Conservation (phyloP, 2,113 vertebrate genomes). For the Sebastes schlegelii region DNA sequence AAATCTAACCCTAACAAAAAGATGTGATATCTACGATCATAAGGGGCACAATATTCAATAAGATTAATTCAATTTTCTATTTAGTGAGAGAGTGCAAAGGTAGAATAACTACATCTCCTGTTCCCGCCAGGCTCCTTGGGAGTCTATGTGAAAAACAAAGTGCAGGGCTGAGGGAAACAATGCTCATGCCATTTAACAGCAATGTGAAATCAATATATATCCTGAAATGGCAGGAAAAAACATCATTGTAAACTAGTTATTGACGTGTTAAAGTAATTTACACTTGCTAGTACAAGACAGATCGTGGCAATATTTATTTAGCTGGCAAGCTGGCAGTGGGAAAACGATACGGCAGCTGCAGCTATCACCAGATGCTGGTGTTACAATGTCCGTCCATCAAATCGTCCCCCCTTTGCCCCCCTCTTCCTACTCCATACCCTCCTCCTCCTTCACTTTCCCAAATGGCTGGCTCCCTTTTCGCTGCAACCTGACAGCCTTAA, state of each 20-base stretch:
- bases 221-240: constrained; percentile 81
- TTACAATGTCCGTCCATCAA: constrained; percentile 85
- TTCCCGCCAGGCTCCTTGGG: constrained; percentile 45
- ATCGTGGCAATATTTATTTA: constrained; percentile 87
- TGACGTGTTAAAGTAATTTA: constrained; percentile 87
- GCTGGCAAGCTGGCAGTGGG: constrained; percentile 82
- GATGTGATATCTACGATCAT: background rate
- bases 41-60: background rate
- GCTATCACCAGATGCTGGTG: constrained; percentile 85
- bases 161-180: constrained; percentile 63
- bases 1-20: constrained; percentile 3
- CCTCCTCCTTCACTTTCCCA: constrained; percentile 72
- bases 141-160: constrained; percentile 65
- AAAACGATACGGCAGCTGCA: constrained; percentile 83
- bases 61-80: constrained; percentile 25
- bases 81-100: background rate
- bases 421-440: constrained; percentile 55
- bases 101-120: constrained; percentile 28
- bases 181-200: constrained; percentile 78
- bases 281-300: constrained; percentile 86
- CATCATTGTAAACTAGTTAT: constrained; percentile 86
- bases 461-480: constrained; percentile 81
- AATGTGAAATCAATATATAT: constrained; percentile 86
- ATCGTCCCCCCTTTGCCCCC: constrained; percentile 47
- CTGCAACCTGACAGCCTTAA: constrained; percentile 86